These are phyloP conservation scores for Scomber colias DNA, from an alignment of 2,113 vertebrate genomes.

Conservation along the genomic window DNA sequence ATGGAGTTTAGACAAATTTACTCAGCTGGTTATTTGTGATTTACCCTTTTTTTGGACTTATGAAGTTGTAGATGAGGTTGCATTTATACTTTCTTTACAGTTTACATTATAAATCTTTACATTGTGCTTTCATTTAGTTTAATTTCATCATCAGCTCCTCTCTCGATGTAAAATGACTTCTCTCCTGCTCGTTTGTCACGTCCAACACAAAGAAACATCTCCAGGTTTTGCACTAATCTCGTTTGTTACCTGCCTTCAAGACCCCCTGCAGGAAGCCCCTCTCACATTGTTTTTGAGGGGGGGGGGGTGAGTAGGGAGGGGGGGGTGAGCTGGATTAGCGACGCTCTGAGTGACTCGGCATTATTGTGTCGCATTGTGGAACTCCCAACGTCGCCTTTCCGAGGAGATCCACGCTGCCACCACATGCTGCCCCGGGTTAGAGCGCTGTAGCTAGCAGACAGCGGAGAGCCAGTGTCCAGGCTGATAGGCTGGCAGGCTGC, in stretches of 20 bases:
- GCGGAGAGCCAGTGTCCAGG: constrained; percentile 24
- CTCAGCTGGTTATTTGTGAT: too few relatives aligned
- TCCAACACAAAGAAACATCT: constrained; percentile 27
- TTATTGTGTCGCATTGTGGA: constrained; percentile 81
- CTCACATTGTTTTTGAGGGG: constrained; percentile 84
- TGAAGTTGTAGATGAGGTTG: too few relatives aligned
- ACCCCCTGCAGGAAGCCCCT: constrained; percentile 14
- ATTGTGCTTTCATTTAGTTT: too few relatives aligned
- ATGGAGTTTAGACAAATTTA: too few relatives aligned
- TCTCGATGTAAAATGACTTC: neutral
- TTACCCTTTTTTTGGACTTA: too few relatives aligned
- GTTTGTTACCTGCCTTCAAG: constrained; percentile 80
- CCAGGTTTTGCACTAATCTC: constrained; percentile 52
- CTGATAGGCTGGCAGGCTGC: constrained; percentile 51
- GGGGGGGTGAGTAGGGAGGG: too few relatives aligned
- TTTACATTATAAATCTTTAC: too few relatives aligned
- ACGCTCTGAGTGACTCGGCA: constrained; percentile 84
- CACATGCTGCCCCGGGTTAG: constrained; percentile 89
- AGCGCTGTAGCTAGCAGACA: constrained; percentile 20
- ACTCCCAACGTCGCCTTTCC: constrained; percentile 37
- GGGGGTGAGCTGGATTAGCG: constrained; percentile 75
- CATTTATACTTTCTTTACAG: too few relatives aligned
- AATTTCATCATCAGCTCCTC: neutral
- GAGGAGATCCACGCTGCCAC: constrained; percentile 82
- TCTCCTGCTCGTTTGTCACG: constrained; percentile 5